phyloP scores from a whole-genome alignment of 1,140 invertebrate species.

The Choristoneura fumiferana region DNA sequence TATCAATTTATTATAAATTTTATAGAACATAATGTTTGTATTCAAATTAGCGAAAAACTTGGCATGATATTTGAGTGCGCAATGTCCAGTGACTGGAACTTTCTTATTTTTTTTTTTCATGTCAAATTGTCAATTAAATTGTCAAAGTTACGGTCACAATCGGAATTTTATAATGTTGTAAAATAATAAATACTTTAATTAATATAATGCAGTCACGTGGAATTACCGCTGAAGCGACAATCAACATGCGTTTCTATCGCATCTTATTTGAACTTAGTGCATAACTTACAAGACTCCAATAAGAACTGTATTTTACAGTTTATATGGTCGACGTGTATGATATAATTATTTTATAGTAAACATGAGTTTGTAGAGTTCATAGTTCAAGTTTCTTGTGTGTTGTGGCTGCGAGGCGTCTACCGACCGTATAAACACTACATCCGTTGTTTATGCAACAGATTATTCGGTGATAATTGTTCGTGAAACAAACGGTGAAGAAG shows the following conservation, averaged over 20 bases:
- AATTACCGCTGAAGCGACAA: background rate
- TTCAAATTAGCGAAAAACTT: too few species aligned
- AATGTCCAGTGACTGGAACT: too few species aligned
- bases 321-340: constrained; percentile 1
- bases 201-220: constrained; percentile 1
- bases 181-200: constrained; percentile 7
- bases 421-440: constrained; percentile 26
- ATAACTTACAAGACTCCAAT: constrained; percentile 27
- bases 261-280: constrained; percentile 13
- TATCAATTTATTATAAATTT: too few species aligned
- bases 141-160: constrained; percentile 10
- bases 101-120: background rate
- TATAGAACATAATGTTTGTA: too few species aligned
- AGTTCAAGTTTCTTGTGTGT: constrained; percentile 29
- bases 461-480: constrained; percentile 26
- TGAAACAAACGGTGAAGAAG: constrained; percentile 11
- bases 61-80: too few species aligned
- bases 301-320: constrained; percentile 21
- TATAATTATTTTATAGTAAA: constrained; percentile 26
- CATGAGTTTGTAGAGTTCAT: constrained; percentile 30
- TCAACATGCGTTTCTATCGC: background rate
- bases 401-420: constrained; percentile 15
- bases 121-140: background rate
- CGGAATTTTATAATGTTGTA: constrained; percentile 9
- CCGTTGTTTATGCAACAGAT: constrained; percentile 36